Percentiles rank a stretch among this genome's conserved stretches.
These are phyloP conservation scores for Gasterosteus nipponicus DNA, from an alignment of 2,113 vertebrate genomes.

Conservation along the genomic window DNA sequence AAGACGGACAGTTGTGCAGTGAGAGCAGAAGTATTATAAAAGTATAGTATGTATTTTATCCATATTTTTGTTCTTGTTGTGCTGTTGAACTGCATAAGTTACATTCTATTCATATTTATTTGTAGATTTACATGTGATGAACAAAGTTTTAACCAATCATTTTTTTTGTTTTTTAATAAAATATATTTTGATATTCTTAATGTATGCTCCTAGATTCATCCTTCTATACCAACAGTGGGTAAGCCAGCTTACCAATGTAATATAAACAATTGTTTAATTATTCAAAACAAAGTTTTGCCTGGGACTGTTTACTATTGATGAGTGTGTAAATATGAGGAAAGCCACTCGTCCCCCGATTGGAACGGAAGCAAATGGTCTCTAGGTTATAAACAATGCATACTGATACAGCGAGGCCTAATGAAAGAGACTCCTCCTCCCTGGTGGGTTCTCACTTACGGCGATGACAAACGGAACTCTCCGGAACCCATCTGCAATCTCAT, in stretches of 20 bases:
- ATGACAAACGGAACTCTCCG: conserved; percentile 39
- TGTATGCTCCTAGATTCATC: no score
- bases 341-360: neutral
- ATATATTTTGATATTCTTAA: no score
- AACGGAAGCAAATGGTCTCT: conserved; percentile 13
- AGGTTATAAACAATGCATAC: conserved; percentile 19
- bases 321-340: neutral
- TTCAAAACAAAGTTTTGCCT: neutral
- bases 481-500: conserved; percentile 58
- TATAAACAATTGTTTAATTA: neutral
- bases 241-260: no score
- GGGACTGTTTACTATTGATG: neutral
- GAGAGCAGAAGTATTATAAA: neutral
- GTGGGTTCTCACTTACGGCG: conserved; percentile 14
- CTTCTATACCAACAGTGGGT: no score
- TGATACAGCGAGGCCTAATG: conserved; percentile 25
- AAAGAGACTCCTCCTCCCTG: conserved; percentile 25
- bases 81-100: no score
- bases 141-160: no score
- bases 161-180: no score
- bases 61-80: no score
- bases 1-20: neutral
- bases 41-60: no score
- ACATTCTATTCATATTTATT: no score
- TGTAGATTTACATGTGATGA: no score